These are phyloP conservation scores for Leiothrix lutea DNA, from an alignment of 2,113 vertebrate genomes.

Conservation along the genomic window DNA sequence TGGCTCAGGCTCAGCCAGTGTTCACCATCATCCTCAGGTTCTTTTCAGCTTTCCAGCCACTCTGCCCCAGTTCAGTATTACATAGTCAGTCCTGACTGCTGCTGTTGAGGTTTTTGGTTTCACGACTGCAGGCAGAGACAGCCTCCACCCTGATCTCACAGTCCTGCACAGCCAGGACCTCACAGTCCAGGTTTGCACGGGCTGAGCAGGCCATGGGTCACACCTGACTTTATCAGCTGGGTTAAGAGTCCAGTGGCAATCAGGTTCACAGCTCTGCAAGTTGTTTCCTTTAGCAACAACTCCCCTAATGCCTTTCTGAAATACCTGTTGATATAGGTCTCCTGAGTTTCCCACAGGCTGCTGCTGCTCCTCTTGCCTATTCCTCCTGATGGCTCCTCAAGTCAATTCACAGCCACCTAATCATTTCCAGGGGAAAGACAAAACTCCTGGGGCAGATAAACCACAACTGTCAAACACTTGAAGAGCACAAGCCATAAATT, in stretches of 20 bases:
- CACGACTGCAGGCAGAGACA: neutral
- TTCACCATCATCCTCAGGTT: neutral
- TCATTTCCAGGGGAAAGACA: slow-evolving; percentile 30
- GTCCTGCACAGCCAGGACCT: neutral
- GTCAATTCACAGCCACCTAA: neutral
- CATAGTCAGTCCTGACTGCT: neutral
- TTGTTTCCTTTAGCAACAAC: neutral
- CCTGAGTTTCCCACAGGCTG: neutral
- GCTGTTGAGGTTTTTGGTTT: neutral
- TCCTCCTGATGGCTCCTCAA: neutral
- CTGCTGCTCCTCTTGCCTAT: neutral
- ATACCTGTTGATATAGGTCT: neutral
- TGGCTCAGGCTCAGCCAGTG: neutral
- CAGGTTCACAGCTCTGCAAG: neutral
- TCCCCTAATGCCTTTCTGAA: neutral
- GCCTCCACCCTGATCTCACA: neutral
- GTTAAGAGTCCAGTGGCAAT: neutral
- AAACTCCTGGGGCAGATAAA: slow-evolving; percentile 26
- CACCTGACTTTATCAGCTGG: neutral
- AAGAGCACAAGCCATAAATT: slow-evolving; percentile 1
- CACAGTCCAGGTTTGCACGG: rapidly evolving
- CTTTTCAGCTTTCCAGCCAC: neutral
- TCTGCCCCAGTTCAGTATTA: neutral
- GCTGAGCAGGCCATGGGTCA: neutral
- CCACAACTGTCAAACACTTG: neutral